Percentiles rank a stretch among this genome's conserved stretches.
Conservation (phyloP, 2,888 invertebrate genomes). For the Bugulina stolonifera region DNA sequence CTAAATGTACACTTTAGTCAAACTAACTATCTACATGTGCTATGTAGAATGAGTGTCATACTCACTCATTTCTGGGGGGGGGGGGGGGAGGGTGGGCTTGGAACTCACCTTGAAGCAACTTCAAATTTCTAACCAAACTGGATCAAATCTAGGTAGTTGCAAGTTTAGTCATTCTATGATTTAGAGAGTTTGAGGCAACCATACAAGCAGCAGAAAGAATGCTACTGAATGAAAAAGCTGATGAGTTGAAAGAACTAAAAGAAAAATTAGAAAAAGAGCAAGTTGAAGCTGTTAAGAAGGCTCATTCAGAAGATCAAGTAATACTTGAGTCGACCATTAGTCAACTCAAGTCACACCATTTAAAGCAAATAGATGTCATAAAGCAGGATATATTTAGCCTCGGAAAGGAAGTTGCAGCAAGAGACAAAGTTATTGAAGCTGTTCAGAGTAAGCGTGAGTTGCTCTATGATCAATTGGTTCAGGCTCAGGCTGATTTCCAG, state of each 20-base stretch:
- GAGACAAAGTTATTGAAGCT: not conserved
- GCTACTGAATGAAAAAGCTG: slow-evolving; percentile 24
- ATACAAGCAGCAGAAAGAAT: slow-evolving; percentile 28
- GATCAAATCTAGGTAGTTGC: slow-evolving; percentile 19
- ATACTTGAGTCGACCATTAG: slow-evolving; percentile 62
- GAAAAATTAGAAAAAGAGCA: slow-evolving; percentile 32
- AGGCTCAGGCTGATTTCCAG: slow-evolving; percentile 6
- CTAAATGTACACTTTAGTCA: too few relatives aligned
- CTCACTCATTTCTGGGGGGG: too few relatives aligned
- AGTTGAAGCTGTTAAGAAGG: slow-evolving; percentile 30
- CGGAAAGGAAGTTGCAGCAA: not conserved
- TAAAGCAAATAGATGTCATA: not conserved
- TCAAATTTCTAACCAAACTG: slow-evolving; percentile 28
- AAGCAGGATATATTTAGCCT: not conserved
- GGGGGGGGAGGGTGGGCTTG: too few relatives aligned
- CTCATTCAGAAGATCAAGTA: slow-evolving; percentile 67
- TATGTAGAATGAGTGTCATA: too few relatives aligned
- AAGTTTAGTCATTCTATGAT: not conserved
- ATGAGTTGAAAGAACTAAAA: slow-evolving; percentile 29
- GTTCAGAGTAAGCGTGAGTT: slow-evolving; percentile 11
- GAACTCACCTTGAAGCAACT: too few relatives aligned
- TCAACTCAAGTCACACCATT: not conserved
- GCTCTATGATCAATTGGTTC: slow-evolving; percentile 2
- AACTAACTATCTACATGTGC: too few relatives aligned
- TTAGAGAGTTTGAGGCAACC: not conserved